phyloP scores from a whole-genome alignment of 2,113 vertebrate genomes.

The Cynocephalus volans region DNA sequence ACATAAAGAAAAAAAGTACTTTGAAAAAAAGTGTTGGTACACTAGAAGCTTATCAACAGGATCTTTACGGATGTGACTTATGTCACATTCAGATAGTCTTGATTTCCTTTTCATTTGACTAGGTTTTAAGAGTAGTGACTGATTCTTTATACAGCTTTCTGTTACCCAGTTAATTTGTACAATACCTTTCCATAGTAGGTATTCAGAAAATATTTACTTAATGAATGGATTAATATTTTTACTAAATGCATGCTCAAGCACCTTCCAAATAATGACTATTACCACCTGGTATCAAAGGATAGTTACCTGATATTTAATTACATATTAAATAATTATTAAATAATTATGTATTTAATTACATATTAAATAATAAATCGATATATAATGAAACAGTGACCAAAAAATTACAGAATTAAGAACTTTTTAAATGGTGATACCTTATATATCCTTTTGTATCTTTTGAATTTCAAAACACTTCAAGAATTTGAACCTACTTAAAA shows the following conservation, averaged over 20 bases:
- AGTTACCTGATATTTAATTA: constrained; percentile 20
- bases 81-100: neutral
- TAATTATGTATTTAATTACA: constrained; percentile 26
- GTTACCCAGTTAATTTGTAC: neutral
- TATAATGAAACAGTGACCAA: neutral
- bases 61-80: neutral
- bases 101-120: constrained; percentile 23
- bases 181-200: neutral
- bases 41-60: neutral
- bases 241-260: neutral
- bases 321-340: neutral
- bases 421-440: constrained; percentile 32
- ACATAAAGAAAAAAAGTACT: neutral
- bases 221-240: neutral
- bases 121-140: neutral
- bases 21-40: neutral
- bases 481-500: neutral
- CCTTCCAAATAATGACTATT: constrained; percentile 24
- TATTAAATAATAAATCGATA: neutral
- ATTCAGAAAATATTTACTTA: neutral
- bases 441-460: neutral
- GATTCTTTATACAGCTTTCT: neutral
- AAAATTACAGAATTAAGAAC: neutral
- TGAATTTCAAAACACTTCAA: constrained; percentile 39
- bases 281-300: neutral